Base-by-base conservation (phyloP, 2,797 vertebrate species). In the Coranthus polyacanthus region DNA sequence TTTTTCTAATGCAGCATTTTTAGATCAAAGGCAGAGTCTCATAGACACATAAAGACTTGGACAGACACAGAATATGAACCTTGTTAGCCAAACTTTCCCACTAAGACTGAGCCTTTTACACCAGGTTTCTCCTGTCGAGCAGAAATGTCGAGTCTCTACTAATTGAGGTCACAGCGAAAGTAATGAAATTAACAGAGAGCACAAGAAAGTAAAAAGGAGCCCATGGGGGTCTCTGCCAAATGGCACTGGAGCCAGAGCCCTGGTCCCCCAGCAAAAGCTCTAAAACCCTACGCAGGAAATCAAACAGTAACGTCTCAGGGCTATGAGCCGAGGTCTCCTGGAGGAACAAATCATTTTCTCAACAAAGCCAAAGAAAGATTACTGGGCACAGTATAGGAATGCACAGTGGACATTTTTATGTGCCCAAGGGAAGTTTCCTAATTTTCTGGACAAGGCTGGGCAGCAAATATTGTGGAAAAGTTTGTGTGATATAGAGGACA, bases 111-210 rank as follows among this genome's bases (percentile, higher is more conserved):
- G 71, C 72, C 26, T 21, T 82, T 66, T 66, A 63, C 83, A 83
- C 53, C 62, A 62, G 65, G 62, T 77, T 76, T 81, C 68, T 53
- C 64, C 78, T 77, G 68, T 78, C 12, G 59, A 79, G 68, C 75
- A 78, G 77, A 80, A 84, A 84, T 81, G 81, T 74, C 29, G 24
- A 75, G 75, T 88, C 78, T 84, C 82, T 85, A 67, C 91, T 94
- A 93, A 94, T 93, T 92, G 89, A 91, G 91, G 90, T 91, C 91
- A 90, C 69, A 91, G 86, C 17, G 42, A 92, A 90, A 85, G 88
- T 86, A 91, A 90, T 89, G 81, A 92, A 93, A 94, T 92, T 92
- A 93, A 89, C 85, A 81, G 80, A 82, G 83, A 87, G 85, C 81
- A 85, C 86, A 87, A 81, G 82, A 91, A 87, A 82, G 78, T 89